Evolutionary conservation across 2,888 invertebrate genomes (phyloP).

Genomic region (Agapostemon virescens): DNA sequence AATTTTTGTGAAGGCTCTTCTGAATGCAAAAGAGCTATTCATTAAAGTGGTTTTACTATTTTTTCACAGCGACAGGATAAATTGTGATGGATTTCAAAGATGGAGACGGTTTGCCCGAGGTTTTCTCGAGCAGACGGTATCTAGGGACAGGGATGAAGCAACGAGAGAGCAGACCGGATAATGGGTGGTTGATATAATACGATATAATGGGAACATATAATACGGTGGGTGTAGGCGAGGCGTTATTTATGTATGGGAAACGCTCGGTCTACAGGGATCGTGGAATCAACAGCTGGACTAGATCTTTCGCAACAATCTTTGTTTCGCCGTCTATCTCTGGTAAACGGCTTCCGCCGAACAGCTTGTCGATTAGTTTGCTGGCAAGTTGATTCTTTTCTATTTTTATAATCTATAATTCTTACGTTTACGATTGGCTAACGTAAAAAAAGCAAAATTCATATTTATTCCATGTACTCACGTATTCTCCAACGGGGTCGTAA

Average conservation of each 20-base stretch:
- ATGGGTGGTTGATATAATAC: conserved; percentile 55
- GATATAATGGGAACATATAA: conserved; percentile 58
- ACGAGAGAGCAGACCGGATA: conserved; percentile 40
- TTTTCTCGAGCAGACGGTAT: conserved; percentile 11
- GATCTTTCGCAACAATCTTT: conserved; percentile 45
- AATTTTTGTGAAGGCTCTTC: too few species aligned
- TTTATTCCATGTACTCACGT: too few species aligned
- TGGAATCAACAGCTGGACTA: conserved; percentile 46
- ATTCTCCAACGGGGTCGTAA: too few species aligned
- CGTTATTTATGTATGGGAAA: conserved; percentile 65
- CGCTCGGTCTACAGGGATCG: conserved; percentile 49
- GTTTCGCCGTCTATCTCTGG: conserved; percentile 6
- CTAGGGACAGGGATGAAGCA: conserved; percentile 29
- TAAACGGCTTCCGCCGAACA: neutral
- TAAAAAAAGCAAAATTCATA: too few species aligned
- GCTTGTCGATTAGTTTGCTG: neutral
- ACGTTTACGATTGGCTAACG: too few species aligned
- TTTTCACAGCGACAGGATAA: neutral
- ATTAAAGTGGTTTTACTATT: neutral
- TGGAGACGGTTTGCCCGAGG: neutral
- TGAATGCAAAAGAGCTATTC: too few species aligned
- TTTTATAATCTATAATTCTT: too few species aligned
- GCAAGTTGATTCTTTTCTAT: neutral
- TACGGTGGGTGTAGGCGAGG: conserved; percentile 48
- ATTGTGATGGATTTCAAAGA: neutral